Percentiles rank a stretch among this genome's conserved stretches.
Evolutionary conservation across 2,113 vertebrate genomes (phyloP).

Genomic region (Micronycteris hirsuta): DNA sequence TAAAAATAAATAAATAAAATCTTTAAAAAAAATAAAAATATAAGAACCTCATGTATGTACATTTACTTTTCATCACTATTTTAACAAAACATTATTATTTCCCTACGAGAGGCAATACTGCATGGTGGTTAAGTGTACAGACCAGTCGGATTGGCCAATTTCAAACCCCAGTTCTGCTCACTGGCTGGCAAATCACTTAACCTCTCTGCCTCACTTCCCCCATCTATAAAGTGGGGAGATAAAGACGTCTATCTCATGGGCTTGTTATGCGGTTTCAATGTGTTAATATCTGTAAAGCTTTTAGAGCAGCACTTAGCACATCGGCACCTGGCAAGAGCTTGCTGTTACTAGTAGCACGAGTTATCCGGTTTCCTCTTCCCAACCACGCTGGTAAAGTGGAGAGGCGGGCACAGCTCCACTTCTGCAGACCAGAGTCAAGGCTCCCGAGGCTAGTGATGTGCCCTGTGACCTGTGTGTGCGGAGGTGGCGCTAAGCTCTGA

Average conservation of each 20-base stretch:
- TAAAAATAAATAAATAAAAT: too few species aligned
- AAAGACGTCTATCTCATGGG: background rate
- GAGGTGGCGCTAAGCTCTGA: background rate
- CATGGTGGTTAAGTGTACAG: background rate
- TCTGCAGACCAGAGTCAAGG: background rate
- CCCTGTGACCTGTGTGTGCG: background rate
- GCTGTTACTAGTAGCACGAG: background rate
- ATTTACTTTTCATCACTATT: background rate
- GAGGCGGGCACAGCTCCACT: background rate
- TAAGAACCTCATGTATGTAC: background rate
- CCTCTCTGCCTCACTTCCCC: background rate
- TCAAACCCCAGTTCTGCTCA: background rate
- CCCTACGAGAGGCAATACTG: background rate
- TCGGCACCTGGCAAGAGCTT: background rate
- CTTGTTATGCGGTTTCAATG: background rate
- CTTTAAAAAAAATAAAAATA: slow-evolving; percentile 26
- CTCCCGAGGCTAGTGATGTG: background rate
- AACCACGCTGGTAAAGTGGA: background rate
- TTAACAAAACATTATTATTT: background rate
- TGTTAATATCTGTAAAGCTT: background rate
- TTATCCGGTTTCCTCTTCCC: background rate
- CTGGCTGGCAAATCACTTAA: background rate
- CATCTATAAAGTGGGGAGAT: background rate
- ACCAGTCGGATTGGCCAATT: background rate
- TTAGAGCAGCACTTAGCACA: background rate